Evolutionary conservation across 2,113 vertebrate species (phyloP).

Genomic region (Perca schrenkii): DNA sequence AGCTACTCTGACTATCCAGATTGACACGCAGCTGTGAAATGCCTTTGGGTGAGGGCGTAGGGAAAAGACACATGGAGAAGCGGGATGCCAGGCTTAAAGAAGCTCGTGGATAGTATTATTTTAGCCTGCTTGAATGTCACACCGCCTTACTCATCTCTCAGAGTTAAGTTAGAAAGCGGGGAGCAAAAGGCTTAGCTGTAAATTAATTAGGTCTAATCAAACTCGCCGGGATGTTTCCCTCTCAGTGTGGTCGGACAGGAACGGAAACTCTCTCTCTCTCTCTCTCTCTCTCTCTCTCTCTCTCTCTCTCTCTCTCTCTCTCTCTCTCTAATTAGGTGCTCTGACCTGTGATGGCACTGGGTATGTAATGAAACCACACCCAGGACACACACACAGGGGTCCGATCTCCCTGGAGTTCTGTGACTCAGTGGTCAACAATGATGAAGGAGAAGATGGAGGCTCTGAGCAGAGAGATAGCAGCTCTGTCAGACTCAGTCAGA

Average conservation of each 20-base stretch:
- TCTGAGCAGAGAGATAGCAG: too few species aligned
- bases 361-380: conserved; percentile 37
- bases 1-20: conserved; percentile 13
- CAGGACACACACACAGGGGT: neutral
- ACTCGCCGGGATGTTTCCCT: conserved; percentile 15
- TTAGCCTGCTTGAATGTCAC: conserved; percentile 34
- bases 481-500: too few species aligned
- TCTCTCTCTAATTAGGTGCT: conserved; percentile 29
- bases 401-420: conserved; percentile 2
- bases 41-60: conserved; percentile 29
- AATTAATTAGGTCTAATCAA: conserved; percentile 45
- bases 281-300: neutral
- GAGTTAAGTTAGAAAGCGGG: conserved; percentile 18
- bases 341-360: conserved; percentile 32
- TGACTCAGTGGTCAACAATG: neutral
- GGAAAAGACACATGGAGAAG: conserved; percentile 38
- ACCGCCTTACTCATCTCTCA: conserved; percentile 41
- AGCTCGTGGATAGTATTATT: conserved; percentile 27
- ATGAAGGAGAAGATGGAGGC: too few species aligned
- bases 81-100: conserved; percentile 8
- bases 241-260: conserved; percentile 15
- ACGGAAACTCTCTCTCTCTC: neutral
- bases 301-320: too few species aligned
- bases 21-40: conserved; percentile 66
- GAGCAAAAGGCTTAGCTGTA: conserved; percentile 19